These are phyloP conservation scores for Dissostichus mawsoni DNA, from an alignment of 2,113 vertebrate species.

Conservation along the genomic window DNA sequence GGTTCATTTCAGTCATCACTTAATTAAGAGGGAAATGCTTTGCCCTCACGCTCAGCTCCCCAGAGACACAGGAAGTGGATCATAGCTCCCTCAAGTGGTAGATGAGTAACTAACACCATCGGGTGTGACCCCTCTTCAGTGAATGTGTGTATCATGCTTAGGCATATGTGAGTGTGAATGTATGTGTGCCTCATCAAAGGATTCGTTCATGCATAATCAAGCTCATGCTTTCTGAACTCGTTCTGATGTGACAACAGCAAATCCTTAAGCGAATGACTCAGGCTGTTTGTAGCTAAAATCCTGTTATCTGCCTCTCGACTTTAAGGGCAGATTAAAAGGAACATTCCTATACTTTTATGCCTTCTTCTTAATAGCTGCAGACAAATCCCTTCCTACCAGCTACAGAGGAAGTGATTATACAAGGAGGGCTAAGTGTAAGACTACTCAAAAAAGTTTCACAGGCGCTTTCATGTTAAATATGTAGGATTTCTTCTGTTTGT, in stretches of 20 bases:
- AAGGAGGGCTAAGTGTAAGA: conserved; percentile 43
- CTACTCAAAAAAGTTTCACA: conserved; percentile 41
- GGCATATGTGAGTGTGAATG: conserved; percentile 27
- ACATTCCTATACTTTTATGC: conserved; percentile 61
- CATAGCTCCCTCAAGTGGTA: conserved; percentile 73
- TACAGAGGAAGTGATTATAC: conserved; percentile 63
- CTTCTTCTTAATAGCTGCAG: conserved; percentile 63
- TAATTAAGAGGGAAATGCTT: neutral
- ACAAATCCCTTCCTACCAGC: conserved; percentile 70
- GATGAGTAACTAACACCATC: conserved; percentile 27
- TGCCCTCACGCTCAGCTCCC: conserved; percentile 9
- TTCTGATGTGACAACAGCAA: conserved; percentile 65
- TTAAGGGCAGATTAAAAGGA: conserved; percentile 74
- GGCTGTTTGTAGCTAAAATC: conserved; percentile 72
- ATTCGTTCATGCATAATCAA: conserved; percentile 58
- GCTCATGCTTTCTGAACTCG: conserved; percentile 62
- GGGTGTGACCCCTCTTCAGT: conserved; percentile 25
- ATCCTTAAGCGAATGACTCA: conserved; percentile 68
- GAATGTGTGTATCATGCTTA: conserved; percentile 5
- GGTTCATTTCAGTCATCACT: neutral
- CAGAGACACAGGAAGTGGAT: conserved; percentile 43
- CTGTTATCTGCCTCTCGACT: conserved; percentile 76
- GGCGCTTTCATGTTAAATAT: conserved; percentile 59
- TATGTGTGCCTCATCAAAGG: conserved; percentile 59
- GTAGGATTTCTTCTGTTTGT: conserved; percentile 58